Conservation (phyloP, 2,113 vertebrate species). For the Argyrosomus japonicus region DNA sequence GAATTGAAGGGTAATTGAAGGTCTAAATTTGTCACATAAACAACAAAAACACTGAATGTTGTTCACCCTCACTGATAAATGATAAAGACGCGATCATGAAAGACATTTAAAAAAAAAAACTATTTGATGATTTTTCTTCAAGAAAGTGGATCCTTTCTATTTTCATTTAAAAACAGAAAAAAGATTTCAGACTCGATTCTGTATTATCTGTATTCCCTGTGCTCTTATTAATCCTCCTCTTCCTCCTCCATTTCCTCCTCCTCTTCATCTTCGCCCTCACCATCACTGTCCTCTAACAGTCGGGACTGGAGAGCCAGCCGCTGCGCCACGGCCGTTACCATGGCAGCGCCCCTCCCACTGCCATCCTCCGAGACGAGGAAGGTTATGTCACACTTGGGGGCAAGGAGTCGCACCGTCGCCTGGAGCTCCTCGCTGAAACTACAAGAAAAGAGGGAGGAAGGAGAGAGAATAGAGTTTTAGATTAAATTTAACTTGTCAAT, state of each 20-base stretch:
- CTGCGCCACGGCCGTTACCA: slow-evolving; percentile 88
- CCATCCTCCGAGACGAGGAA: slow-evolving; percentile 88
- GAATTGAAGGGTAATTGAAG: too few relatives aligned
- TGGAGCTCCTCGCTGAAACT: slow-evolving; percentile 87
- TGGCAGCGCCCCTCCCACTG: slow-evolving; percentile 90
- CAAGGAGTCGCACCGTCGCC: slow-evolving; percentile 77
- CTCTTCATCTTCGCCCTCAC: slow-evolving; percentile 37
- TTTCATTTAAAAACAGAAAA: not conserved
- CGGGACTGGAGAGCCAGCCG: slow-evolving; percentile 64
- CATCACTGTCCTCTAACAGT: slow-evolving; percentile 71
- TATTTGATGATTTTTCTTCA: not conserved
- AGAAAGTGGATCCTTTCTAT: too few relatives aligned
- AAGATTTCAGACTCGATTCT: not conserved
- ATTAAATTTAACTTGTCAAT: not conserved
- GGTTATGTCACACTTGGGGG: slow-evolving; percentile 85
- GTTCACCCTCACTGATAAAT: too few relatives aligned
- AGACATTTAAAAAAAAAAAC: too few relatives aligned
- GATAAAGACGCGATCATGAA: too few relatives aligned
- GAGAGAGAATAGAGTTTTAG: not conserved
- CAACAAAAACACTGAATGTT: too few relatives aligned
- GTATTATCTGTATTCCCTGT: not conserved
- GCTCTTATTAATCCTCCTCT: slow-evolving; percentile 22
- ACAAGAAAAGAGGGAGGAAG: not conserved
- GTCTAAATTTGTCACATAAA: too few relatives aligned
- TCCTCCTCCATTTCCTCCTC: slow-evolving; percentile 49